phyloP scores from a whole-genome alignment of 1,140 invertebrate species.

The Maniola jurtina region DNA sequence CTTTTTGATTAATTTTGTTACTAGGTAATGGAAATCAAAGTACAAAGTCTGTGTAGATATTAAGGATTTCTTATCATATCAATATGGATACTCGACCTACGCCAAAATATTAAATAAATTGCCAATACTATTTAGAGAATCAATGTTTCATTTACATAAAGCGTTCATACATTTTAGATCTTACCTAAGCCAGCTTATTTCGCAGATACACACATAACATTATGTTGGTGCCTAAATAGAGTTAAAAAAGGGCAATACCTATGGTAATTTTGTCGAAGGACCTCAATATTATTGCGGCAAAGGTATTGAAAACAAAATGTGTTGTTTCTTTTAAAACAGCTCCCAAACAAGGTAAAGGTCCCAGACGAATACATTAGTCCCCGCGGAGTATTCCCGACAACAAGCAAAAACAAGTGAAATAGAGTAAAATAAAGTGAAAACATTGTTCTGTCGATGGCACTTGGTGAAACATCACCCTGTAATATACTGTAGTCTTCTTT shows the following conservation, averaged over 20 bases:
- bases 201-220: too few relatives aligned
- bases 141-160: too few relatives aligned
- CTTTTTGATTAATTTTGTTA: too few relatives aligned
- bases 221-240: too few relatives aligned
- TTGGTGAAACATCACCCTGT: background rate
- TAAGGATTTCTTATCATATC: too few relatives aligned
- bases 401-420: constrained; percentile 1
- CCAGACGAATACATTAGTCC: constrained; percentile 15
- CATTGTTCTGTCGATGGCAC: constrained; percentile 2
- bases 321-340: constrained; percentile 6
- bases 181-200: too few relatives aligned
- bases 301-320: constrained; percentile 10
- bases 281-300: constrained; percentile 2
- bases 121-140: too few relatives aligned
- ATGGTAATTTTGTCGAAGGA: constrained; percentile 1
- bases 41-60: too few relatives aligned
- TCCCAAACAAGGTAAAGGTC: constrained; percentile 9
- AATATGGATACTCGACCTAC: too few relatives aligned
- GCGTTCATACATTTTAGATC: too few relatives aligned
- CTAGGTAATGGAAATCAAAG: too few relatives aligned
- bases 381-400: constrained; percentile 5
- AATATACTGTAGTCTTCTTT: background rate
- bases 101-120: too few relatives aligned
- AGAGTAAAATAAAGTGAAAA: constrained; percentile 13
- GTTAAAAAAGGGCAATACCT: background rate